A percentile compares a stretch with the other conserved stretches of the same genome.
Evolutionary conservation across 2,888 invertebrate species (phyloP).

Genomic region (Oxyscelio sp.): DNA sequence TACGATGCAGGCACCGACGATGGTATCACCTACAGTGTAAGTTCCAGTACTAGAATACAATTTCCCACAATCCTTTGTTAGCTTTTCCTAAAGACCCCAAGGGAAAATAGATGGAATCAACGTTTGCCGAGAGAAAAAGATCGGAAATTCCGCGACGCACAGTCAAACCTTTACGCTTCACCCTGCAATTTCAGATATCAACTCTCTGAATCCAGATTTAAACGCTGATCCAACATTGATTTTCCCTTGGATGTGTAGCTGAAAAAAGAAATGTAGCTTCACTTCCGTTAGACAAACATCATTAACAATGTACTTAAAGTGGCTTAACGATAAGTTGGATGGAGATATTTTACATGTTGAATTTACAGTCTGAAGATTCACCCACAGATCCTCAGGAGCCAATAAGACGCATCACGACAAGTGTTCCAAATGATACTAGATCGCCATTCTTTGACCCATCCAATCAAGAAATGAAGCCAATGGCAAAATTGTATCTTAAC

Average conservation of each 20-base stretch:
- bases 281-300: too few relatives aligned
- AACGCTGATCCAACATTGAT: too few relatives aligned
- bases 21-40: slow-evolving; percentile 96
- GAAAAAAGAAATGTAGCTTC: too few relatives aligned
- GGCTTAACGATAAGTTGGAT: slow-evolving; percentile 51
- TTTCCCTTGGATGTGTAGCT: too few relatives aligned
- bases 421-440: slow-evolving; percentile 96
- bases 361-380: slow-evolving; percentile 92
- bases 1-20: slow-evolving; percentile 98
- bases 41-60: slow-evolving; percentile 66
- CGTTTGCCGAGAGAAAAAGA: too few relatives aligned
- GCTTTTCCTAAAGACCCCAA: background rate
- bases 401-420: slow-evolving; percentile 96
- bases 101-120: background rate
- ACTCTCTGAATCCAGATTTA: too few relatives aligned
- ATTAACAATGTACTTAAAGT: too few relatives aligned
- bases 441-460: slow-evolving; percentile 97
- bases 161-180: too few relatives aligned
- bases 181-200: too few relatives aligned
- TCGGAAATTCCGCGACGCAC: too few relatives aligned
- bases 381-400: slow-evolving; percentile 94
- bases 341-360: slow-evolving; percentile 59
- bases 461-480: slow-evolving; percentile 92
- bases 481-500: slow-evolving; percentile 94
- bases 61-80: background rate